Evolutionary conservation across 2,797 vertebrate species (phyloP), one percentile per base, ranked within the genome.

Genomic region (Balearica regulorum): DNA sequence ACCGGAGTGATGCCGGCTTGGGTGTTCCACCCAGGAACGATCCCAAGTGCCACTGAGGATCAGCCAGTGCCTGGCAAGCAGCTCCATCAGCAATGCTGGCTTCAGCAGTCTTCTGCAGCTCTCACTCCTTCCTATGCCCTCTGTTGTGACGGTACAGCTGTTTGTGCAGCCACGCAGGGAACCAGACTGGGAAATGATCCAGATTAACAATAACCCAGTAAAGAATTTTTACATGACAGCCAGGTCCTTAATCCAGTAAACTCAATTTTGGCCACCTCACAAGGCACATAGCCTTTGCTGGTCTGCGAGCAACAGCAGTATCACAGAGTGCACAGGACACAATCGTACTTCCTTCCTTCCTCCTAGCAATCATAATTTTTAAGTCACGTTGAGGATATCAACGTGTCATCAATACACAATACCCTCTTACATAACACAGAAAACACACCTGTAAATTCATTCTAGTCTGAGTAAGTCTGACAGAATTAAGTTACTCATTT

Each of bases 221-320:
- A 73, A 77, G 75, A 87, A 80, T 37, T 85, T 44, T 7, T 48
- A 89, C 29, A 11, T 6, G 53, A n/a, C 89, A 90, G 78, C 68
- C 90, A 94, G 78, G 55, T 70, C 75, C 53, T 62, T 91, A 77
- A 93, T 49, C 64, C 81, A 55, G 55, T 26, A 54, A 89, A 62
- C n/a, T 80, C 51, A 28, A 1, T 33, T 69, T 7, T 60, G 93
- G 89, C 54, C 77, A 64, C 29, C 51, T 64, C 48, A 54, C 60
- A 39, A 33, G 73, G 58, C 49, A 79, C 49, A 31, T 0, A 51
- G 73, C 37, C 48, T 90, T 37, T 62, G 31, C 0, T 35, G 24
- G 31, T 19, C 41, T 46, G 65, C 0, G 0, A 72, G 39, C 51
- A 79, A 11, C 62, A 70, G 44, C 65, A 86, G 37, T 4, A 4